Conservation (phyloP, 2,113 vertebrate genomes). For the Alligator mississippiensis region DNA sequence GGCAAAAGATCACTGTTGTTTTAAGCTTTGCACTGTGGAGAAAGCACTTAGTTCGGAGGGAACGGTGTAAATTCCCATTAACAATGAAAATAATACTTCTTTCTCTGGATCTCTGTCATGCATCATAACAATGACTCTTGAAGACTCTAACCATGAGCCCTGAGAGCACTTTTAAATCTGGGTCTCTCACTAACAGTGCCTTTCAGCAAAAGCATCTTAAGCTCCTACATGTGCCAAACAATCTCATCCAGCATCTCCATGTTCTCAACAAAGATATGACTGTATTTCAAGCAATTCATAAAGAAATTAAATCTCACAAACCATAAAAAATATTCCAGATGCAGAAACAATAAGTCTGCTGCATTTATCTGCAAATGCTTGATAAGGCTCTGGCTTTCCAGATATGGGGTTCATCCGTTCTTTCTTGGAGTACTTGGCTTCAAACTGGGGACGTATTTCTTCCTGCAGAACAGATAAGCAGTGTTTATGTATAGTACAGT, state of each 20-base stretch:
- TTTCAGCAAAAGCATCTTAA: neutral
- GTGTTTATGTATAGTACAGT: slow-evolving; percentile 7
- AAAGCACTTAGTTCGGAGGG: neutral
- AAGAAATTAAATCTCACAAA: slow-evolving; percentile 75
- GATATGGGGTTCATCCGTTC: slow-evolving; percentile 94
- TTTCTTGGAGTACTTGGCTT: slow-evolving; percentile 96
- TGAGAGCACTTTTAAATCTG: too few relatives aligned
- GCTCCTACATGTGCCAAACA: neutral
- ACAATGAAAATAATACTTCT: neutral
- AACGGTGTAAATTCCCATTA: neutral
- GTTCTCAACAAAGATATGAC: neutral
- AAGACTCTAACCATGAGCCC: neutral
- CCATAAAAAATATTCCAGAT: slow-evolving; percentile 97
- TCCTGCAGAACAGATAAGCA: slow-evolving; percentile 81
- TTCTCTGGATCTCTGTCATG: neutral
- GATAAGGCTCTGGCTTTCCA: slow-evolving; percentile 93
- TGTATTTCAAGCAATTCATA: slow-evolving; percentile 14
- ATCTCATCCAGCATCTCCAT: neutral
- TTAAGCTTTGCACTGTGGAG: neutral
- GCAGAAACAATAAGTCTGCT: slow-evolving; percentile 92
- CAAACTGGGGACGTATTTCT: slow-evolving; percentile 95
- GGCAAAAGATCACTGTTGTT: neutral
- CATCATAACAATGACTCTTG: neutral
- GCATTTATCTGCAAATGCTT: slow-evolving; percentile 95
- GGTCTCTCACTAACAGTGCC: neutral